phyloP scores from a whole-genome alignment of 2,888 invertebrate species.

The Ornithoptera alexandrae region DNA sequence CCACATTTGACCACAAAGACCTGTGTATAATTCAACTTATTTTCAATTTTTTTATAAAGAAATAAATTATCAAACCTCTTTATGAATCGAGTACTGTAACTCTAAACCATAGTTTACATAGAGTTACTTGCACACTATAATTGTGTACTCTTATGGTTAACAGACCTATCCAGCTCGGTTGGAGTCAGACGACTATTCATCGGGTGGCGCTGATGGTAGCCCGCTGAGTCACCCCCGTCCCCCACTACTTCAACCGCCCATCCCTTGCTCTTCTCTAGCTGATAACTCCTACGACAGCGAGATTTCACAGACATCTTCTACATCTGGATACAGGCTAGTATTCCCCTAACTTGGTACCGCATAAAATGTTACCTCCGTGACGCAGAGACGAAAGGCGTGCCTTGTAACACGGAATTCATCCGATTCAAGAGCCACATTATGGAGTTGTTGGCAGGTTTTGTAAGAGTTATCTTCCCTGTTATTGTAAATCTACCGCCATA shows the following conservation, averaged over 20 bases:
- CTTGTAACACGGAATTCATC: too few species aligned
- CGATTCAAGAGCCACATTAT: too few species aligned
- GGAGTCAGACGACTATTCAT: constrained; percentile 68
- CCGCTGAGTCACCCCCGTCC: constrained; percentile 69
- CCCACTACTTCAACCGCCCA: constrained; percentile 44
- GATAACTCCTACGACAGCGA: constrained; percentile 91
- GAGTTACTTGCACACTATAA: neutral
- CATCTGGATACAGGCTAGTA: constrained; percentile 89
- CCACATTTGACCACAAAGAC: too few species aligned
- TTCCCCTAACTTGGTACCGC: neutral
- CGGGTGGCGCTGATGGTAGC: constrained; percentile 57
- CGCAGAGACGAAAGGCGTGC: too few species aligned
- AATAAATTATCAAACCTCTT: too few species aligned
- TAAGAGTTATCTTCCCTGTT: too few species aligned
- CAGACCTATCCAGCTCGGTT: constrained; percentile 39
- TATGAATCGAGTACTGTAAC: too few species aligned
- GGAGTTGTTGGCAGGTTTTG: too few species aligned
- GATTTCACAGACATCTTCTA: constrained; percentile 91
- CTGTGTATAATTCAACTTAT: too few species aligned
- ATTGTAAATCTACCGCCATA: too few species aligned
- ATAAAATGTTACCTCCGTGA: too few species aligned
- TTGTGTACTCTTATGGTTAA: neutral
- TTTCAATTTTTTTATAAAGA: too few species aligned
- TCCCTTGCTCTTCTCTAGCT: constrained; percentile 56
- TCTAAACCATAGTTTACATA: neutral